A percentile compares a stretch with the other conserved stretches of the same genome.
These are phyloP conservation scores for Clitarchus hookeri DNA, from an alignment of 2,888 invertebrate species.

Conservation along the genomic window DNA sequence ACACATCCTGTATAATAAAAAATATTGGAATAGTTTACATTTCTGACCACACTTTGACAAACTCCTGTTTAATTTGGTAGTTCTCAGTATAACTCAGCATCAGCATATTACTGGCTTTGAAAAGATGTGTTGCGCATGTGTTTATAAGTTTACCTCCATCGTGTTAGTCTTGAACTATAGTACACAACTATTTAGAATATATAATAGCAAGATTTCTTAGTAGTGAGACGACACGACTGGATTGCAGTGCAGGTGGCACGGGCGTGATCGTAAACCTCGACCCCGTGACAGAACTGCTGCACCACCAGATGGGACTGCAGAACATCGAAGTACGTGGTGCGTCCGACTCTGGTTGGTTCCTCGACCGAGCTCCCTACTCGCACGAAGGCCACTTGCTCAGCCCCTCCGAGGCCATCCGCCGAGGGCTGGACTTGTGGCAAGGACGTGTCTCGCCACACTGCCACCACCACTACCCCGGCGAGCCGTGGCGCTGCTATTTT, in stretches of 20 bases:
- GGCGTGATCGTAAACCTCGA: conserved; percentile 94
- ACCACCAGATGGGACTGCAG: conserved; percentile 59
- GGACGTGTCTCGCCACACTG: conserved; percentile 81
- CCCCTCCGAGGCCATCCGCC: conserved; percentile 68
- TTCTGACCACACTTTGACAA: no score
- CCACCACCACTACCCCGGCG: conserved; percentile 66
- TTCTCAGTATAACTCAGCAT: no score
- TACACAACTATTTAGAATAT: no score
- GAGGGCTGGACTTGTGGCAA: conserved; percentile 78
- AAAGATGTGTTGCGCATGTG: no score
- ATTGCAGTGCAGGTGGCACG: conserved; percentile 86
- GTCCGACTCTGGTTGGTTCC: conserved; percentile 93
- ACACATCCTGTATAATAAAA: no score
- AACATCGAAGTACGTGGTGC: conserved; percentile 79
- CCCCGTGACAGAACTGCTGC: conserved; percentile 72
- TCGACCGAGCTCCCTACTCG: conserved; percentile 80
- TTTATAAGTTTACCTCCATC: no score
- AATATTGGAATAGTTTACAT: no score
- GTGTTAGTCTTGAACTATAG: no score
- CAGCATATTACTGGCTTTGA: no score
- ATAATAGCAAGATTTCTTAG: no score
- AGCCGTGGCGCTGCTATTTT: conserved; percentile 92
- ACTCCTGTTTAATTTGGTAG: no score
- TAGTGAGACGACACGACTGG: no score
- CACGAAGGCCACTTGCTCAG: conserved; percentile 58